These are phyloP conservation scores for Megalops atlanticus DNA, from an alignment of 2,113 vertebrate species.

Conservation along the genomic window DNA sequence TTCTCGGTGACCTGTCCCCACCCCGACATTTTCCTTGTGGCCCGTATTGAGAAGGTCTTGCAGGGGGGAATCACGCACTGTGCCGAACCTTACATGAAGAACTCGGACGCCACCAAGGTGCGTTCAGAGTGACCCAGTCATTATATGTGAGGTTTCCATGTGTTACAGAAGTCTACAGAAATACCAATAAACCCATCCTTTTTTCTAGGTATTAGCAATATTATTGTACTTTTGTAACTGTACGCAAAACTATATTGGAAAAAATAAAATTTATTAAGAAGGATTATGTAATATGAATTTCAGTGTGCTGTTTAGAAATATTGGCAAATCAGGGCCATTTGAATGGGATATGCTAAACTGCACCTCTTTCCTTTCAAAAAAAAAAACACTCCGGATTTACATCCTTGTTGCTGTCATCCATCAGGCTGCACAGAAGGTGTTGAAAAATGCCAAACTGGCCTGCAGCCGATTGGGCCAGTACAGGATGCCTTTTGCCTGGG, in stretches of 20 bases:
- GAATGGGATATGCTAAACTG: slow-evolving; percentile 32
- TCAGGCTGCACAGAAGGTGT: slow-evolving; percentile 93
- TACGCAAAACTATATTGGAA: slow-evolving; percentile 31
- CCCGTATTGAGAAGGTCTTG: slow-evolving; percentile 94
- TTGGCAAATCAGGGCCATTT: slow-evolving; percentile 19
- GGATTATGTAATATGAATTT: slow-evolving; percentile 16
- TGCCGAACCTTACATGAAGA: slow-evolving; percentile 96
- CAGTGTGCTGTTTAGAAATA: slow-evolving; percentile 23
- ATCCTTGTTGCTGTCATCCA: slow-evolving; percentile 41
- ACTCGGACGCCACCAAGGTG: slow-evolving; percentile 96
- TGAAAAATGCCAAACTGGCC: slow-evolving; percentile 95
- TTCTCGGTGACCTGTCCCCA: slow-evolving; percentile 95
- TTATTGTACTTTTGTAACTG: slow-evolving; percentile 46
- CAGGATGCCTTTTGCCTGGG: slow-evolving; percentile 97
- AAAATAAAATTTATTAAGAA: slow-evolving; percentile 25
- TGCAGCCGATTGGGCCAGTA: slow-evolving; percentile 92
- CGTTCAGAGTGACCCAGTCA: too few relatives aligned
- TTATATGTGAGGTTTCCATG: slow-evolving; percentile 9
- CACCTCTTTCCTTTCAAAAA: not conserved
- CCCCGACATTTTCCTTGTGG: slow-evolving; percentile 95
- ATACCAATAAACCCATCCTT: slow-evolving; percentile 40
- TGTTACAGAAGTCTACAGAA: slow-evolving; percentile 42
- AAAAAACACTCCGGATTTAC: slow-evolving; percentile 9
- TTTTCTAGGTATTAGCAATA: slow-evolving; percentile 36
- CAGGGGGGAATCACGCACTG: slow-evolving; percentile 95